These are phyloP conservation scores for Dynastes hyllus DNA, from an alignment of 2,888 invertebrate genomes.

Conservation along the genomic window DNA sequence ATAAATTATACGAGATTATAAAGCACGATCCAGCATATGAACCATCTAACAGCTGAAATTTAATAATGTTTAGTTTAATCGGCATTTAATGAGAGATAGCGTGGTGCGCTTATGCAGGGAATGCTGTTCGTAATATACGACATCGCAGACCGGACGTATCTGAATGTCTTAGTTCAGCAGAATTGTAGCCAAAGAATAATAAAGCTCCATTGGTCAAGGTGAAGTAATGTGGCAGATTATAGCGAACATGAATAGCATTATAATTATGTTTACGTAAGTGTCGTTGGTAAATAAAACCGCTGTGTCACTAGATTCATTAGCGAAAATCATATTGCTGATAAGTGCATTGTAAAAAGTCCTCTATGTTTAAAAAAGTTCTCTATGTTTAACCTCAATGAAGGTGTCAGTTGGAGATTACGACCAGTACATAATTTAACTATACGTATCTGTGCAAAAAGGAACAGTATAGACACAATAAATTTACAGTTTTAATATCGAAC, in stretches of 20 bases:
- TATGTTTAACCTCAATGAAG: too few species aligned
- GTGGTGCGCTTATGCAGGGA: background rate
- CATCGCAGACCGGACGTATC: background rate
- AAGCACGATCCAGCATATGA: background rate
- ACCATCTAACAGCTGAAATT: background rate
- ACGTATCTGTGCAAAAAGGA: too few species aligned
- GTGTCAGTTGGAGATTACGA: too few species aligned
- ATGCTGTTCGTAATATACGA: conserved; percentile 6
- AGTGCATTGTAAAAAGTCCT: too few species aligned
- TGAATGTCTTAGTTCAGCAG: background rate
- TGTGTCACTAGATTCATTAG: too few species aligned
- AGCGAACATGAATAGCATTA: background rate
- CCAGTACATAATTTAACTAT: too few species aligned
- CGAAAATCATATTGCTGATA: too few species aligned
- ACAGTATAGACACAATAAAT: too few species aligned
- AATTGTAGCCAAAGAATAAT: background rate
- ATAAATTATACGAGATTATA: conserved; percentile 12
- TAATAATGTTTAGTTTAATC: conserved; percentile 3
- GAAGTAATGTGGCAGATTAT: background rate
- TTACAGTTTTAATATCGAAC: too few species aligned
- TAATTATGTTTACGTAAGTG: too few species aligned
- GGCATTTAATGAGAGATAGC: conserved; percentile 12
- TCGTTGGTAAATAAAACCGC: too few species aligned
- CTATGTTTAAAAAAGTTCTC: too few species aligned
- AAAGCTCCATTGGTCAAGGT: background rate